Base-by-base conservation (phyloP, 2,888 invertebrate genomes). In the Plusia festucae region DNA sequence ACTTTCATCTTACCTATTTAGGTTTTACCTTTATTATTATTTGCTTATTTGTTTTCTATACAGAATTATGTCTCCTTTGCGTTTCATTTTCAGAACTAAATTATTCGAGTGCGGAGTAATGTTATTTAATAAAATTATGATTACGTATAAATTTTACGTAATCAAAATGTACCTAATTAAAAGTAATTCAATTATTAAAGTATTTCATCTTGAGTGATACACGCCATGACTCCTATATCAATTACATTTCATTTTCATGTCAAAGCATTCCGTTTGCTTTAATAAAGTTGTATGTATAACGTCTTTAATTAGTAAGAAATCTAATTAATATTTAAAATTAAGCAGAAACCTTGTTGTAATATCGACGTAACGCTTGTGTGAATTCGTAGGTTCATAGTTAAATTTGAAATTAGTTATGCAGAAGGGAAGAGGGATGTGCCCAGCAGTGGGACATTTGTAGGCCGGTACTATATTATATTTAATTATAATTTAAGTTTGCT, bases 21-120 rank as follows among this genome's bases (percentile, higher is more conserved):
- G 18, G 24, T 27, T 40, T 55, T 22, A 51, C 5, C 0, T 62
- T 56, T 56, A 7, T 60, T 49, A 51, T 49, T 16, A 34, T 32
- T 8, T 16, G n/a, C n/a, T 4, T 13, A 11, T 34, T 44, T 0
- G 15, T 18, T 24, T 30, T 59, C 15, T 0, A 11, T 16, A 16
- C 18, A 9, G 16, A 46, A 46, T 8, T 15, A 13, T 15, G 15
- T 15, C 3, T 34, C 13, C 15, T 34, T 7, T 40, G n/a, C 15
- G 0, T 40, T 0, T 5, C 40, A 3, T 15, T 15, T 40, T n/a
- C n/a, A 40, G n/a, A 7, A 40, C 15, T 0, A n/a, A n/a, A n/a
- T n/a, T n/a, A n/a, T n/a, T n/a, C n/a, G n/a, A n/a, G n/a, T n/a
- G n/a, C n/a, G n/a, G n/a, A n/a, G n/a, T n/a, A n/a, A n/a, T n/a